Percentiles rank a stretch among this genome's conserved stretches.
Conservation (phyloP, 2,113 vertebrate genomes). For the Theristicus caerulescens region DNA sequence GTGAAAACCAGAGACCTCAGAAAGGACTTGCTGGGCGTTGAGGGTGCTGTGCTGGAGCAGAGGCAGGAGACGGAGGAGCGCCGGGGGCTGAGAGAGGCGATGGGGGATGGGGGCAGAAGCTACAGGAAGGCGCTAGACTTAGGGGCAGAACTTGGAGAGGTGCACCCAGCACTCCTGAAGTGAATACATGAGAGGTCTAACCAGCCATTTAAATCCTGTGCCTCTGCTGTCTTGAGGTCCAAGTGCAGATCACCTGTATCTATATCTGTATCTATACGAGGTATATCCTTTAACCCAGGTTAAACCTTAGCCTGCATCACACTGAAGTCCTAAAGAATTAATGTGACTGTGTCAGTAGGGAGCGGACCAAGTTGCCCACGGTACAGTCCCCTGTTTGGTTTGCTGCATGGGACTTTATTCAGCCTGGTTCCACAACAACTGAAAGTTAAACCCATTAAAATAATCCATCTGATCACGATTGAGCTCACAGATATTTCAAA, state of each 20-base stretch:
- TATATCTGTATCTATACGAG: fast-evolving
- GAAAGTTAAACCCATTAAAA: background rate
- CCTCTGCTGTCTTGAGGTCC: background rate
- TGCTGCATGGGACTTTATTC: background rate
- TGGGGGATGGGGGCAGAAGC: background rate
- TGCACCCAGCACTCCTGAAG: background rate
- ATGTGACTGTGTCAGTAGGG: fast-evolving
- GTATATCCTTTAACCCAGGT: background rate
- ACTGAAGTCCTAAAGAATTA: background rate
- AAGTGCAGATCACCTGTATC: background rate
- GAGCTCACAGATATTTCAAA: background rate
- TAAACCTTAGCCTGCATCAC: background rate
- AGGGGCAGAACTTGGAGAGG: background rate
- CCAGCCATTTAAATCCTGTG: background rate
- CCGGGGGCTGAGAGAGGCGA: fast-evolving
- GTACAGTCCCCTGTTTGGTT: background rate
- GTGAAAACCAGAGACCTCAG: background rate
- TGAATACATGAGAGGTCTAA: background rate
- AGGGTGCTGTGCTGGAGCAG: background rate
- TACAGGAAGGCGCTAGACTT: background rate
- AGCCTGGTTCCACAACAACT: background rate
- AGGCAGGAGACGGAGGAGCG: background rate
- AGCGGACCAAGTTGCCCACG: fast-evolving
- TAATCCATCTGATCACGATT: background rate
- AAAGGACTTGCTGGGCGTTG: background rate